These are phyloP conservation scores for Solenodon paradoxus DNA, from an alignment of 2,113 vertebrate species.

Conservation along the genomic window DNA sequence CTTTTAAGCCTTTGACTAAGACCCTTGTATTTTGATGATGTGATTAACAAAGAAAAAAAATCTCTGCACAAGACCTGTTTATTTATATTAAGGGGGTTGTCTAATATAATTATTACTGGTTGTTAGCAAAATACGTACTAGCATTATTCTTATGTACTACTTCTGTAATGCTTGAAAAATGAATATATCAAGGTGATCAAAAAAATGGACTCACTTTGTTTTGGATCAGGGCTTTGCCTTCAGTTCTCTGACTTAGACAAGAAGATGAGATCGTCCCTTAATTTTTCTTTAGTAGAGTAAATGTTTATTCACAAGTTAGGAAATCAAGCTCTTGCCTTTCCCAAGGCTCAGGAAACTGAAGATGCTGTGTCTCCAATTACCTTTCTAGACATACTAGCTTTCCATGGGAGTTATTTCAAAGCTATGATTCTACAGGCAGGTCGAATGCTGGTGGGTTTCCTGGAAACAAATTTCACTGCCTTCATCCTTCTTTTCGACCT, in stretches of 20 bases:
- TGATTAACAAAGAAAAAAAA: constrained; percentile 8
- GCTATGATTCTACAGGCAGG: background rate
- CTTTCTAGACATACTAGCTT: constrained; percentile 17
- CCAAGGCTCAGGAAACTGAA: background rate
- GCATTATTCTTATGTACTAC: background rate
- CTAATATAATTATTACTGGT: background rate
- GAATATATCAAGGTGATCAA: constrained; percentile 45
- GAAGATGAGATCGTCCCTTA: background rate
- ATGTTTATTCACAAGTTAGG: constrained; percentile 46
- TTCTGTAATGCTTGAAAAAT: constrained; percentile 22
- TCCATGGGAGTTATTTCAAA: background rate
- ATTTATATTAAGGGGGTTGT: background rate
- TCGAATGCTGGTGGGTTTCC: background rate
- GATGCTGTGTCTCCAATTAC: constrained; percentile 53
- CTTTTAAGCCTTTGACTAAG: background rate
- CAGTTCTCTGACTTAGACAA: constrained; percentile 54
- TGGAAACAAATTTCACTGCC: background rate
- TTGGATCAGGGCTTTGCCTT: constrained; percentile 31
- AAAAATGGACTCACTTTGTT: constrained; percentile 59
- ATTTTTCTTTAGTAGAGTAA: constrained; percentile 57
- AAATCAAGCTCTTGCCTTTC: constrained; percentile 47
- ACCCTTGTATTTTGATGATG: background rate
- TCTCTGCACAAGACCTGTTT: background rate
- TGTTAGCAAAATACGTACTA: constrained; percentile 35
- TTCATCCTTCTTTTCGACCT: background rate